These are phyloP conservation scores for Tethea ocularis DNA, from an alignment of 2,888 invertebrate species.

Conservation along the genomic window DNA sequence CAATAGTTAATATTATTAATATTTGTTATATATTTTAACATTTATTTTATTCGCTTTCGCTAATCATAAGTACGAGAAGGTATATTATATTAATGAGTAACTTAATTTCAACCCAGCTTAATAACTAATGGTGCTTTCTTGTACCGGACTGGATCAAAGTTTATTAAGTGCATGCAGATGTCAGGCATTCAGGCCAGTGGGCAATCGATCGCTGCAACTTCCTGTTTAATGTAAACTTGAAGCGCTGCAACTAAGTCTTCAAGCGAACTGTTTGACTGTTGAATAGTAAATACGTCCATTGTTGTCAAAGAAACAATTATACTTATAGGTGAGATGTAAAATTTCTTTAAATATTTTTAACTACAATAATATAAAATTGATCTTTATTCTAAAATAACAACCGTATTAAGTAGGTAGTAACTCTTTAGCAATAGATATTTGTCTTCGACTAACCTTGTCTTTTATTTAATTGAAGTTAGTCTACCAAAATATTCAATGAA, in stretches of 20 bases:
- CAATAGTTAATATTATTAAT: no score
- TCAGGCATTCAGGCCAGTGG: slow-evolving; percentile 2
- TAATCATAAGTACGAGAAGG: no score
- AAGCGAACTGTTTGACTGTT: neutral
- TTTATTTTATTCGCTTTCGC: no score
- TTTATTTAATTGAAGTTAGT: neutral
- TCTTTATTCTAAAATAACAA: no score
- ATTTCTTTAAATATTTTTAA: neutral
- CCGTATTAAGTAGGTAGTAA: no score
- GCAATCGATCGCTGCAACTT: slow-evolving; percentile 13
- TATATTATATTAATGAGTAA: neutral
- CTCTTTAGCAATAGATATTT: no score
- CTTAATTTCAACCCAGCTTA: neutral
- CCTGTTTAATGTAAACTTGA: slow-evolving; percentile 10
- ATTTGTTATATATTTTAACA: no score
- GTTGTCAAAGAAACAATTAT: neutral
- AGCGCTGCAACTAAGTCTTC: neutral
- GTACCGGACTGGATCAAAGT: neutral
- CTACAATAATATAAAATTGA: neutral
- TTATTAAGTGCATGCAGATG: slow-evolving; percentile 8
- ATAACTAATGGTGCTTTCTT: neutral
- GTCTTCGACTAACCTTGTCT: neutral
- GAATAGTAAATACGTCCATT: neutral
- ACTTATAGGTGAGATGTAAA: neutral
- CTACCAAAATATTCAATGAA: neutral